phyloP scores from a whole-genome alignment of 2,888 invertebrate species.

The Oscheius sp. region DNA sequence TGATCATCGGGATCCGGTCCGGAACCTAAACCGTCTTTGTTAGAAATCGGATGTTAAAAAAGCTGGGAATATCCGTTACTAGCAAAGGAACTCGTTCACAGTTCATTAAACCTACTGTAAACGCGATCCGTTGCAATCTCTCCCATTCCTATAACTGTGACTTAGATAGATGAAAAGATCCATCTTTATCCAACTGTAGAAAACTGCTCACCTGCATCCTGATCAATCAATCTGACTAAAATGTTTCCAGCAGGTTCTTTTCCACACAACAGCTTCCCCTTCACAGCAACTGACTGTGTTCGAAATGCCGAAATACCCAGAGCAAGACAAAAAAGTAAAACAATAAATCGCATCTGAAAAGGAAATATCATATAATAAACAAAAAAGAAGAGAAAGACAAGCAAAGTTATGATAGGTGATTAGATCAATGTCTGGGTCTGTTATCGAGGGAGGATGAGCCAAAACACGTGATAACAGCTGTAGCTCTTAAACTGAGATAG shows the following conservation, averaged over 20 bases:
- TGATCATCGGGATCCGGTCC: slow-evolving; percentile 61
- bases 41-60: not conserved
- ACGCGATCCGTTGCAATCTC: too few relatives aligned
- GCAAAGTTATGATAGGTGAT: not conserved
- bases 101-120: too few relatives aligned
- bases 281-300: slow-evolving; percentile 58
- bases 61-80: slow-evolving; percentile 5
- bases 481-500: slow-evolving; percentile 17
- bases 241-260: slow-evolving; percentile 55
- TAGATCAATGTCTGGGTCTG: slow-evolving; percentile 12
- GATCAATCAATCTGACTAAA: slow-evolving; percentile 62
- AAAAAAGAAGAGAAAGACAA: not conserved
- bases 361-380: too few relatives aligned
- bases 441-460: slow-evolving; percentile 17
- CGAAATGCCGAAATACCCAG: slow-evolving; percentile 38
- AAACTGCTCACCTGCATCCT: slow-evolving; percentile 57
- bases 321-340: not conserved
- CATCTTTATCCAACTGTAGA: too few relatives aligned
- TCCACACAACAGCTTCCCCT: slow-evolving; percentile 63
- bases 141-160: too few relatives aligned
- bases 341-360: slow-evolving; percentile 10
- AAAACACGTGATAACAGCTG: slow-evolving; percentile 29
- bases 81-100: not conserved
- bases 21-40: slow-evolving; percentile 7
- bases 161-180: too few relatives aligned